Evolutionary conservation across 2,113 vertebrate genomes (phyloP).

Genomic region (Candoia aspera): DNA sequence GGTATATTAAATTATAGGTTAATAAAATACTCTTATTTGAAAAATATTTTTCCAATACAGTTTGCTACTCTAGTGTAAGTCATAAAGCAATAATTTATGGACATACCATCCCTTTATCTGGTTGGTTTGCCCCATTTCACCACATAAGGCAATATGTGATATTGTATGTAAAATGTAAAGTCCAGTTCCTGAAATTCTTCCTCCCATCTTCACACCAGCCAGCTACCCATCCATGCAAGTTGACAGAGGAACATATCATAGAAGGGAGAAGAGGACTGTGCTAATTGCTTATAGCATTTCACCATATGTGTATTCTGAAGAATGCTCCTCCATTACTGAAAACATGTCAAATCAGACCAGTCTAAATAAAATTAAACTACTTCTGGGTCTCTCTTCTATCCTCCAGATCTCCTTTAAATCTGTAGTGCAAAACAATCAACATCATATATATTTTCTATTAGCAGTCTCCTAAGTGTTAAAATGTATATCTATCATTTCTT

Average conservation of each 20-base stretch:
- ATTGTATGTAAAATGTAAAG: neutral
- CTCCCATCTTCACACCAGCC: neutral
- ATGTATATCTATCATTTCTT: neutral
- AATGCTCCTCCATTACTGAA: neutral
- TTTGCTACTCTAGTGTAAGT: neutral
- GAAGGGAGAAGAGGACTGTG: neutral
- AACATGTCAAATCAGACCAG: neutral
- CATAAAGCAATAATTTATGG: neutral
- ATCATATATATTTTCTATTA: neutral
- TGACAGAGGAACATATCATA: neutral
- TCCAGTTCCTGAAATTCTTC: neutral
- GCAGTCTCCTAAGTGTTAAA: neutral
- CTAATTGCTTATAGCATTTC: neutral
- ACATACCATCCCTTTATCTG: neutral
- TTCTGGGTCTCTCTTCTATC: neutral
- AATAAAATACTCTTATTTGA: slow-evolving; percentile 48
- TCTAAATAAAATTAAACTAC: neutral
- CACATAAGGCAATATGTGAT: neutral
- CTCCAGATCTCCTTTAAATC: neutral
- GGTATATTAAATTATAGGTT: slow-evolving; percentile 2
- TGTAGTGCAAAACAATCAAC: neutral
- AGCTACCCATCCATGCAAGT: neutral
- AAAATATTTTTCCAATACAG: neutral
- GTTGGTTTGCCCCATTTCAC: neutral
- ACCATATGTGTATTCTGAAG: neutral